Percentiles rank a stretch among this genome's conserved stretches.
Conservation (phyloP, 2,113 vertebrate genomes). For the Promerops cafer region DNA sequence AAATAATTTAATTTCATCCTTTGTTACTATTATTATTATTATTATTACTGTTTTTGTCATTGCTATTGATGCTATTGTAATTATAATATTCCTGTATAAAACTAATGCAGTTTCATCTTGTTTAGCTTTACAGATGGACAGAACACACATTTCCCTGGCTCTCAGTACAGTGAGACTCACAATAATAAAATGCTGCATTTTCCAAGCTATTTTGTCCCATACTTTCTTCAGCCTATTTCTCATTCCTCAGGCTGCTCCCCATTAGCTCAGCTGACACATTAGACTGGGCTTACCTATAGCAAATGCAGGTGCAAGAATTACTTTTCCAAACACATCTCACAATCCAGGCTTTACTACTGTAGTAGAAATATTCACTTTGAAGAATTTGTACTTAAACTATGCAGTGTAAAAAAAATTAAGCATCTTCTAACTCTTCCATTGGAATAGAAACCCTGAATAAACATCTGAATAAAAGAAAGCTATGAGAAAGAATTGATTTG, state of each 20-base stretch:
- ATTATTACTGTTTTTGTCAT: fast-evolving
- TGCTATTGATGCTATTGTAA: background rate
- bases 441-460: background rate
- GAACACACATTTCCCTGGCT: background rate
- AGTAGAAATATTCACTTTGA: background rate
- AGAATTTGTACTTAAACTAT: background rate
- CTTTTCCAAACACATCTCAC: background rate
- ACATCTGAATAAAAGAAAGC: background rate
- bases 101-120: background rate
- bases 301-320: background rate
- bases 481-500: background rate
- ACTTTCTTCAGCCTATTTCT: background rate
- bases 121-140: background rate
- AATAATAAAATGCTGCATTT: background rate
- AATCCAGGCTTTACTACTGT: background rate
- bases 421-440: background rate
- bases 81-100: background rate
- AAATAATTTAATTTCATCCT: background rate
- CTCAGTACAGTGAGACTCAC: background rate
- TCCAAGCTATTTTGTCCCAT: background rate
- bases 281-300: background rate
- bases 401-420: background rate
- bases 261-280: background rate
- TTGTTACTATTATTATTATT: background rate
- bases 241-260: background rate